Evolutionary conservation across 2,797 vertebrate genomes (phyloP).

Genomic region (Hypotaenidia okinawae): DNA sequence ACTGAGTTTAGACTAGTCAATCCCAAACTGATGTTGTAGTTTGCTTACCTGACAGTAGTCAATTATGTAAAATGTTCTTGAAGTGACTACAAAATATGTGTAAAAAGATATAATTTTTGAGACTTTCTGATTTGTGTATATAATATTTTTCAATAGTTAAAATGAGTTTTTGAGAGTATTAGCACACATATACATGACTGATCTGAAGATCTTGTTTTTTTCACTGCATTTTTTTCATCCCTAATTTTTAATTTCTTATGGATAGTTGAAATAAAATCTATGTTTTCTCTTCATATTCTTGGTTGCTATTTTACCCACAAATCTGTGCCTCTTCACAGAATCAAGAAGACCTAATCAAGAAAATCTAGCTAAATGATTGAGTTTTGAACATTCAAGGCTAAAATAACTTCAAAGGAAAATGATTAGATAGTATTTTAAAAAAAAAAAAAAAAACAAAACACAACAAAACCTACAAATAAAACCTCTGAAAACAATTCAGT

Average conservation of each 20-base stretch:
- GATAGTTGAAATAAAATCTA: not conserved
- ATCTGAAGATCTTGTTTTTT: not conserved
- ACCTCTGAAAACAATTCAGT: not conserved
- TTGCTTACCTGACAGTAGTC: not conserved
- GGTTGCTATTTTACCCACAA: not conserved
- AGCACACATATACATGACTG: not conserved
- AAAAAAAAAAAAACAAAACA: not conserved
- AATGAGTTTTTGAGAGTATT: not conserved
- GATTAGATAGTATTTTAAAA: not conserved
- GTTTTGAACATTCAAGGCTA: not conserved
- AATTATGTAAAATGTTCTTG: not conserved
- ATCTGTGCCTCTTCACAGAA: not conserved
- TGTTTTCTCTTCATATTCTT: not conserved
- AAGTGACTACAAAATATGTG: not conserved
- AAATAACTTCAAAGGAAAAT: not conserved
- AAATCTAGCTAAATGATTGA: not conserved
- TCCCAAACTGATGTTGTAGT: not conserved
- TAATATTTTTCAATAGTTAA: not conserved
- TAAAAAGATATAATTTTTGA: not conserved
- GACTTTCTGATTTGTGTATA: not conserved
- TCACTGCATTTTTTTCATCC: not conserved
- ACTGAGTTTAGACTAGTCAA: not conserved
- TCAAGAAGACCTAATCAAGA: not conserved
- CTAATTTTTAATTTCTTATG: not conserved
- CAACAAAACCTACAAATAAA: not conserved